Evolutionary conservation across 2,888 invertebrate genomes (phyloP).

Genomic region (Tethea ocularis): DNA sequence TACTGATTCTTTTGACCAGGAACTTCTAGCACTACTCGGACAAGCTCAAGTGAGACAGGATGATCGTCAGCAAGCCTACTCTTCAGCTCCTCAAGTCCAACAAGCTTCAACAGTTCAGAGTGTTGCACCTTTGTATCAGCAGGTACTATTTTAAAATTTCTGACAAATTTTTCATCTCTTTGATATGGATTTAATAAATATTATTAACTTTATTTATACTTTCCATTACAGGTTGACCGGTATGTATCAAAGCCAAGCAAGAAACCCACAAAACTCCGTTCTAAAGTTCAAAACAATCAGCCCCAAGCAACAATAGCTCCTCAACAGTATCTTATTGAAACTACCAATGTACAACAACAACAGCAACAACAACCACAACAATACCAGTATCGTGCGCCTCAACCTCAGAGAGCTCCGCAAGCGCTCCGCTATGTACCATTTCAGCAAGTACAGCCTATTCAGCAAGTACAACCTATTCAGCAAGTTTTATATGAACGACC

Average conservation of each 20-base stretch:
- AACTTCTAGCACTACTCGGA: constrained; percentile 63
- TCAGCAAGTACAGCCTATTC: constrained; percentile 54
- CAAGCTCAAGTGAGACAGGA: constrained; percentile 59
- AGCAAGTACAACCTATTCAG: constrained; percentile 49
- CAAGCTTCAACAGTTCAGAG: constrained; percentile 55
- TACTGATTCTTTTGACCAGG: constrained; percentile 57
- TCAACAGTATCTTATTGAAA: constrained; percentile 79
- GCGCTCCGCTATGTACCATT: constrained; percentile 61
- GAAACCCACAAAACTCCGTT: constrained; percentile 68
- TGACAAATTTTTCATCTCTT: background rate
- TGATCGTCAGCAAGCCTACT: constrained; percentile 52
- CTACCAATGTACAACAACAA: constrained; percentile 70
- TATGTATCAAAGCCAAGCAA: constrained; percentile 73
- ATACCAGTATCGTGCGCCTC: constrained; percentile 44
- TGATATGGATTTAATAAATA: background rate
- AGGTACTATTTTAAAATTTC: constrained; percentile 37
- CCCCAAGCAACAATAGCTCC: constrained; percentile 66
- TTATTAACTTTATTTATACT: background rate
- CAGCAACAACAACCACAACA: constrained; percentile 46
- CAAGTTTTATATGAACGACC: constrained; percentile 66
- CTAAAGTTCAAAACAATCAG: constrained; percentile 58
- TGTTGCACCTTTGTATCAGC: constrained; percentile 61
- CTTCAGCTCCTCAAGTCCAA: constrained; percentile 54
- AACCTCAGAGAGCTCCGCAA: constrained; percentile 56
- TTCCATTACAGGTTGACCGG: constrained; percentile 66